phyloP scores from a whole-genome alignment of 1,140 invertebrate species.

The Drosophila takahashii region DNA sequence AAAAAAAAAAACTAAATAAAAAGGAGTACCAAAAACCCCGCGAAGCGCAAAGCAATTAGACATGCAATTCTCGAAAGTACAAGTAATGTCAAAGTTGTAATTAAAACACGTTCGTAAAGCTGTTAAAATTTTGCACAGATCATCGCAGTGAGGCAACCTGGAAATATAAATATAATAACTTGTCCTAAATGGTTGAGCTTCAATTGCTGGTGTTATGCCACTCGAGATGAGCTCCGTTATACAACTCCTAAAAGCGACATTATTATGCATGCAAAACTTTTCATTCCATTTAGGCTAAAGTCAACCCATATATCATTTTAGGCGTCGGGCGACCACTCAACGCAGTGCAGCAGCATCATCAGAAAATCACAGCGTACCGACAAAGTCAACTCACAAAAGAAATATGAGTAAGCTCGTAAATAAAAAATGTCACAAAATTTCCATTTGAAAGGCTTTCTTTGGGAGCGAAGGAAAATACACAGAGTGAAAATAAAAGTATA shows the following conservation, averaged over 20 bases:
- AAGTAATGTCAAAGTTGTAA: constrained; percentile 75
- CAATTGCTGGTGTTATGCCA: constrained; percentile 3
- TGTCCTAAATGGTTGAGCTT: neutral
- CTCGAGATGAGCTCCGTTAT: constrained; percentile 20
- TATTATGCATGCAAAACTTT: constrained; percentile 44
- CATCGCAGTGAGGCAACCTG: constrained; percentile 5
- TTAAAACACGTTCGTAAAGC: constrained; percentile 57
- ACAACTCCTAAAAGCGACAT: constrained; percentile 32
- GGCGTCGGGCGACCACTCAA: constrained; percentile 46
- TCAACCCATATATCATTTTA: constrained; percentile 39
- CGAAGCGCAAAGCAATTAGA: constrained; percentile 77
- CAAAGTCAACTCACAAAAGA: constrained; percentile 59
- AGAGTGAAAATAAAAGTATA: constrained; percentile 11
- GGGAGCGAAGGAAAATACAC: constrained; percentile 1
- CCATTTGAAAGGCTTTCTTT: constrained; percentile 43
- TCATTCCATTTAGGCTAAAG: constrained; percentile 33
- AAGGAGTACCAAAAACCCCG: constrained; percentile 9
- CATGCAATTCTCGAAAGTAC: constrained; percentile 77
- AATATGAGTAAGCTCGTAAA: constrained; percentile 40
- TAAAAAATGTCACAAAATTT: constrained; percentile 47
- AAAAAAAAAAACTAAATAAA: constrained; percentile 10
- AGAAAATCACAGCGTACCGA: constrained; percentile 5
- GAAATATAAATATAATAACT: constrained; percentile 5
- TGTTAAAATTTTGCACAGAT: constrained; percentile 21
- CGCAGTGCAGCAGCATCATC: constrained; percentile 40